Base-by-base conservation (phyloP, 2,888 invertebrate genomes). In the Orchesellides sinensis region DNA sequence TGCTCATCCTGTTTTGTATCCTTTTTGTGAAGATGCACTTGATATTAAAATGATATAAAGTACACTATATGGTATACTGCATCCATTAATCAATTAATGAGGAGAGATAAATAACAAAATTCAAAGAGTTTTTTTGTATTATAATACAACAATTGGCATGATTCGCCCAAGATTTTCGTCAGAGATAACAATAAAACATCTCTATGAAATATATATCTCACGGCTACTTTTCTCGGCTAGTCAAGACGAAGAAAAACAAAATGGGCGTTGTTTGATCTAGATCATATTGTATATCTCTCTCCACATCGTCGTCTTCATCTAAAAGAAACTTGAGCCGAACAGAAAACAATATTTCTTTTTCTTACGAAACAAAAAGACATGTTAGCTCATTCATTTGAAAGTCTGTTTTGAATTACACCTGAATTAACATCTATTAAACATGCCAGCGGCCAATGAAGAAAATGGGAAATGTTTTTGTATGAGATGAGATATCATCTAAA, bases 181-280 rank as follows among this genome's bases (percentile, higher is more conserved):
- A 54, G 6, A 54, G 54, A 54, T 54, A 54, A 54, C 12, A 6
- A 25, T 12, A n/a, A 49, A 49, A 49, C 19, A 54, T 23, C 54
- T 54, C 21, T 21, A 2, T 54, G 17, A 12, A 52, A 23, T 12
- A 21, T 12, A 54, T 54, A 23, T 23, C 54, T 54, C 21, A 54
- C 23, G 54, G 54, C 54, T 23, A 54, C 54, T 54, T 49, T 17
- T 49, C 49, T 49, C 49, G 2, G 49, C 2, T 35, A 12, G n/a
- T n/a, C 5, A 17, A 49, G 49, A 49, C 19, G 35, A 12, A 35
- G 47, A 47, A 47, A 23, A 29, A n/a, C 1, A 61, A n/a, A 29
- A 29, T 32, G 61, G 61, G 61, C 61, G 61, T 61, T 32, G 61
- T 61, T 61, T 61, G 61, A 61, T 61, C 61, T 32, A 61, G 32